Base-by-base conservation (phyloP, 2,797 vertebrate species). In the Catostomus latipinnis region DNA sequence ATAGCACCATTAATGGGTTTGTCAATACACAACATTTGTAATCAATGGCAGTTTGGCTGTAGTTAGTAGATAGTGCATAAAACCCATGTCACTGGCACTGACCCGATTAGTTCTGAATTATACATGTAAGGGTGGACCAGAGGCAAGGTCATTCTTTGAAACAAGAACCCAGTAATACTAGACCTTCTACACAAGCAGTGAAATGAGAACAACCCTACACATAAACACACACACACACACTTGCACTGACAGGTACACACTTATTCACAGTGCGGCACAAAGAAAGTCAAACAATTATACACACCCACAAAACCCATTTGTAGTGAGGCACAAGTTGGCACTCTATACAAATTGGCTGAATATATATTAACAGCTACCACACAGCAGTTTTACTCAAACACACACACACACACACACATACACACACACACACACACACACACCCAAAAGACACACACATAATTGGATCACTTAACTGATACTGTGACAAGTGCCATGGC, bases 121-220 rank as follows among this genome's bases (percentile, higher is more conserved):
- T 87, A 79, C 7, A 87, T 85, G 84, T 75, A 78, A 71, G 78
- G 56, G 61, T 77, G 61, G 67, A 46, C 66, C 71, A 78, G 67
- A 74, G 77, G 81, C 84, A 78, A 76, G 84, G 80, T 84, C 68
- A 84, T 34, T 73, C 72, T 81, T 83, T 77, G 82, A 84, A 85
- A 85, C 77, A 72, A 80, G 62, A 83, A 60, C 74, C 63, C 62
- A 60, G 84, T 82, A 85, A 87, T 61, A 68, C 53, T 81, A 83
- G 81, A 58, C 82, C 34, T 48, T 52, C 22, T 81, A 72, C 79
- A 68, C 34, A n/a, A 78, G 71, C 58, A 68, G 75, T 72, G 71
- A 81, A 87, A 85, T 79, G 57, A 83, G 65, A 56, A 34, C 34
- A 34, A 4, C 34, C 34, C 34, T 34, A 80, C 81, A 79, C 34